phyloP scores from a whole-genome alignment of 2,888 invertebrate species.

The Coleophora deauratella region DNA sequence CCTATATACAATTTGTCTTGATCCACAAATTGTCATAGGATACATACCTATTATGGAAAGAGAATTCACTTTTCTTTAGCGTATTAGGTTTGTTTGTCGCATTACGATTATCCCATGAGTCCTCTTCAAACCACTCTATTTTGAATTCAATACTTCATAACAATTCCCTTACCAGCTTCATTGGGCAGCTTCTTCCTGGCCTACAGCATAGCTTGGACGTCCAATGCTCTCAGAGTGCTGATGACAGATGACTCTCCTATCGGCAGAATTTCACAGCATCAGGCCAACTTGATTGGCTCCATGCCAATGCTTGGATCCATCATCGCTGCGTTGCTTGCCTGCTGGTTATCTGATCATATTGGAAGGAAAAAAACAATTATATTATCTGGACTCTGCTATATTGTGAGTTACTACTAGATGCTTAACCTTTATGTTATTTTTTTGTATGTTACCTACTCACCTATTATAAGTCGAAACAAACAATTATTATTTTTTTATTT shows the following conservation, averaged over 20 bases:
- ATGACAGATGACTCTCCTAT: neutral
- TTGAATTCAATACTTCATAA: no score
- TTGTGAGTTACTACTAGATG: conserved; percentile 1
- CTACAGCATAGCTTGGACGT: conserved; percentile 1
- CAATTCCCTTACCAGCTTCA: neutral
- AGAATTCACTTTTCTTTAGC: no score
- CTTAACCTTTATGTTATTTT: no score
- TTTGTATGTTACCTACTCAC: no score
- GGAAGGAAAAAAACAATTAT: neutral
- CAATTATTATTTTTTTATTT: no score
- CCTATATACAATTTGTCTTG: no score
- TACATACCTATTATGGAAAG: no score
- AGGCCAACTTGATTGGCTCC: neutral
- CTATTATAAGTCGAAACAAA: no score
- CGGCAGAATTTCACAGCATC: neutral
- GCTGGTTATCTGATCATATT: neutral
- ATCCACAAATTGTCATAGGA: no score
- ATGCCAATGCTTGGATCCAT: neutral
- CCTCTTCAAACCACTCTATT: no score
- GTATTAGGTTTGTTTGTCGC: no score
- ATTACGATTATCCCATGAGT: no score
- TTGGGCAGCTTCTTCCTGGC: neutral
- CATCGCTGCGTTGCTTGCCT: neutral
- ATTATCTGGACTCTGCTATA: neutral
- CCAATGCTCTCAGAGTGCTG: neutral